Evolutionary conservation across 2,888 invertebrate species (phyloP).

Genomic region (Melipona bicolor): DNA sequence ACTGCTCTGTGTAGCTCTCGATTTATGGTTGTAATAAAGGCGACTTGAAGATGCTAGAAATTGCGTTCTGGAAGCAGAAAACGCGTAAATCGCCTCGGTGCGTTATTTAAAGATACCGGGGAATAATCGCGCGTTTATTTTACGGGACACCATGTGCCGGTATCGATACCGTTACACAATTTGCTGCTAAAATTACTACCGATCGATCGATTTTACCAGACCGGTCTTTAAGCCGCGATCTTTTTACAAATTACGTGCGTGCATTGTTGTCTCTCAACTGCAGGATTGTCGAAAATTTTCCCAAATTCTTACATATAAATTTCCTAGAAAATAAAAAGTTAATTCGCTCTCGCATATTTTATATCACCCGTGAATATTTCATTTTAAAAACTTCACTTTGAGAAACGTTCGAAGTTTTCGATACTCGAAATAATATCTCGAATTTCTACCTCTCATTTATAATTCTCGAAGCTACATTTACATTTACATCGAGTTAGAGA

Average conservation of each 20-base stretch:
- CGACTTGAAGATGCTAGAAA: conserved; percentile 32
- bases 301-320: no score
- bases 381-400: no score
- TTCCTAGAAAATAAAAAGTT: not conserved
- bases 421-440: no score
- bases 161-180: conserved; percentile 33
- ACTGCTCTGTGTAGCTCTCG: not conserved
- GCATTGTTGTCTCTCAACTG: not conserved
- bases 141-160: not conserved
- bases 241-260: conserved; percentile 3
- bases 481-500: conserved; percentile 38
- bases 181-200: conserved; percentile 34
- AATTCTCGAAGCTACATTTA: conserved; percentile 6
- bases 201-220: not conserved
- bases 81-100: conserved; percentile 14
- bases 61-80: conserved; percentile 2
- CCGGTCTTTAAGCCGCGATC: conserved; percentile 1
- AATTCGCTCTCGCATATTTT: no score
- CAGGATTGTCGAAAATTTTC: no score
- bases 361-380: no score
- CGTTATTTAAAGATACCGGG: conserved; percentile 35
- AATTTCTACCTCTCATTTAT: no score
- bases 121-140: conserved; percentile 30
- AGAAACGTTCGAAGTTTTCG: no score
- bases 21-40: conserved; percentile 44